Evolutionary conservation across 2,888 invertebrate species (phyloP).

Genomic region (Ennomos erosarius): DNA sequence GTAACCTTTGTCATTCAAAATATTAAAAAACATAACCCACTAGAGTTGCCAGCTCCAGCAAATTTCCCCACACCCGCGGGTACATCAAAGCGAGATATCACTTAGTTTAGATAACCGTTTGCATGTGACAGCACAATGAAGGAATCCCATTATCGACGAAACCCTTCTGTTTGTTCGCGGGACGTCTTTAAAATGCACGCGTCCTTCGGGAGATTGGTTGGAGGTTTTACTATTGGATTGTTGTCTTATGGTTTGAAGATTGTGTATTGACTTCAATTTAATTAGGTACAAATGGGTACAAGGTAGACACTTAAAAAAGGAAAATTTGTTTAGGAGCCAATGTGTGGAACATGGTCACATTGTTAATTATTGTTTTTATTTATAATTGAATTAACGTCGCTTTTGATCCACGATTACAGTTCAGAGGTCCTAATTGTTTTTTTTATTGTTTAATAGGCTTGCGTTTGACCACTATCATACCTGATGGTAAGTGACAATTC

Average conservation of each 20-base stretch:
- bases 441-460: too few relatives aligned
- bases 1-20: background rate
- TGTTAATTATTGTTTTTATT: too few relatives aligned
- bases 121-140: slow-evolving; percentile 39
- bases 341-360: too few relatives aligned
- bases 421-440: too few relatives aligned
- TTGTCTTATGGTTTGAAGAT: background rate
- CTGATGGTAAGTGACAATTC: too few relatives aligned
- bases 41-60: slow-evolving; percentile 18
- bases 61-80: slow-evolving; percentile 26
- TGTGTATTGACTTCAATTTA: background rate
- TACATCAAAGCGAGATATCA: slow-evolving; percentile 37
- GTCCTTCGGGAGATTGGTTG: slow-evolving; percentile 15
- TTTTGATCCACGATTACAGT: too few relatives aligned
- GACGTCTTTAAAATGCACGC: slow-evolving; percentile 31
- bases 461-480: too few relatives aligned
- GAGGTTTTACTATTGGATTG: slow-evolving; percentile 1
- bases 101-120: slow-evolving; percentile 35
- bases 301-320: too few relatives aligned
- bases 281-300: too few relatives aligned
- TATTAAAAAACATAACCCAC: slow-evolving; percentile 9
- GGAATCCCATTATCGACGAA: slow-evolving; percentile 39
- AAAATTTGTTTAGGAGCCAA: too few relatives aligned
- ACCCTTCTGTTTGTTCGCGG: slow-evolving; percentile 35
- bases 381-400: too few relatives aligned